Evolutionary conservation across 2,888 invertebrate species (phyloP), one percentile per base, ranked within the genome.

Genomic region (Seira ritae): DNA sequence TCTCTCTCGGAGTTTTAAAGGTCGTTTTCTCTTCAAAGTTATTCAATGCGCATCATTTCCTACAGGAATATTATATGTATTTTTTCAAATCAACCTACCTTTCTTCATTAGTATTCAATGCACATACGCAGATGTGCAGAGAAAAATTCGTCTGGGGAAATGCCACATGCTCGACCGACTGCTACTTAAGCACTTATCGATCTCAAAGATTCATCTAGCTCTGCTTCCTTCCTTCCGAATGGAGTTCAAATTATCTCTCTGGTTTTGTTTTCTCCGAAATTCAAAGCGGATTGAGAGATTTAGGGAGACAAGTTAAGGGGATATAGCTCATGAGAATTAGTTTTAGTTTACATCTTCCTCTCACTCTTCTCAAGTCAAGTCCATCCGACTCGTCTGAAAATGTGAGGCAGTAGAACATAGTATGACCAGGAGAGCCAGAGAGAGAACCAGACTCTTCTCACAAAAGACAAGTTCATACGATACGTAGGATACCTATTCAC

Each of bases 241-340:
- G 3, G 17, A 12, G 50, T 50, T 50, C 50, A 50, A n/a, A 50
- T 50, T 50, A 50, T 50, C 50, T 50, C 50, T n/a, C 42, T 31
- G 31, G 2, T 31, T 8, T 31, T 31, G 1, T 15, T n/a, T 50
- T 15, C 74, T 80, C 42, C 70, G 37, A 80, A 80, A 31, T 66
- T 74, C 37, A 70, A 80, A 75, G 55, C 62, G 37, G 73, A 75
- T 15, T 22, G 67, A 69, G 75, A 80, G 75, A 80, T 80, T 80
- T 75, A 75, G 65, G 75, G 66, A 80, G 80, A 75, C 75, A 70
- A 65, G 66, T 75, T 75, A 80, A 69, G 80, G 74, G 23, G 75
- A 75, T 80, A 80, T 80, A 65, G 65, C 74, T 74, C 74, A 74
- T 70, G 80, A 80, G 60, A 42, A 75, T 12, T 37, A 17, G 46